Evolutionary conservation across 2,888 invertebrate species (phyloP), one percentile per base, ranked within the genome.

Genomic region (Troides aeacus): DNA sequence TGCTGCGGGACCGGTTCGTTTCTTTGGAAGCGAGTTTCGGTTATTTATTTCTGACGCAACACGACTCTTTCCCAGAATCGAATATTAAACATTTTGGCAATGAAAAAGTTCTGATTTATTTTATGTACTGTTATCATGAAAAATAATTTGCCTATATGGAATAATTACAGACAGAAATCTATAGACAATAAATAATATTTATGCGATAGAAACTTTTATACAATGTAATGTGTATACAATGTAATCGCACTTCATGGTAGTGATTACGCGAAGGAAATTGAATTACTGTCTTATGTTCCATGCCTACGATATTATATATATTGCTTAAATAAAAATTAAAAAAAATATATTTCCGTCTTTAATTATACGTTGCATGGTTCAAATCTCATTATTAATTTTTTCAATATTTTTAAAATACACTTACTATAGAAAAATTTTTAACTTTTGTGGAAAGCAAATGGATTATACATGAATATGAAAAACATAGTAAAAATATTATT

Each of bases 1-100:
- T 69, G 73, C 64, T 30, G 72, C 42, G 30, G 66, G 67, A 71
- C 72, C 72, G 70, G 73, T 71, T 63, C 53, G 42, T 53, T 70
- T 66, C 69, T 50, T 70, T 10, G 67, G 62, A 68, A 69, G 69
- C 58, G 39, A 66, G 64, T 69, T 71, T 69, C 57, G 66, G 56
- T 63, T 42, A 66, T 70, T 70, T 70, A 70, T 70, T 70, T 66
- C 53, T 21, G 59, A 61, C 61, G 18, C 67, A 36, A 17, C 63
- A 62, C 59, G 53, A 21, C 59, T 60, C 56, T 59, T 64, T 66
- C 70, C 64, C 59, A 63, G 70, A 70, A 70, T 59, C 36, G 63
- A 23, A 50, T 62, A 23, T 69, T 50, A 62, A 66, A 58, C 62
- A 66, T 66, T 70, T 67, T 61, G 70, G 64, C 66, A 66, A 64